Evolutionary conservation across 2,888 invertebrate genomes (phyloP).

Genomic region (Calephelis perditalis): DNA sequence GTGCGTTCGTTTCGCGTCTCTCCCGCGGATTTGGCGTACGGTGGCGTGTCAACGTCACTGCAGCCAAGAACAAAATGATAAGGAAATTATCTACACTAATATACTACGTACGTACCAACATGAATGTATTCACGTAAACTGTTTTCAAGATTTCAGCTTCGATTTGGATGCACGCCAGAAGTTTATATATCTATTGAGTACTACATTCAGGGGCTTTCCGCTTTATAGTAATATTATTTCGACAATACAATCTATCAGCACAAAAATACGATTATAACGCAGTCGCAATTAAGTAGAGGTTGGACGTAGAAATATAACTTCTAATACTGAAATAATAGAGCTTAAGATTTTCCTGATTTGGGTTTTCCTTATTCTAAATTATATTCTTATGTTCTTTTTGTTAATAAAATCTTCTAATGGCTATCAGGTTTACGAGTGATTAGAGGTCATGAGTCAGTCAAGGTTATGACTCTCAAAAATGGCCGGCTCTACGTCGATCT

Average conservation of each 20-base stretch:
- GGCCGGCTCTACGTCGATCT: conserved; percentile 6
- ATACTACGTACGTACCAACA: conserved; percentile 44
- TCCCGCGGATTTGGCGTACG: conserved; percentile 48
- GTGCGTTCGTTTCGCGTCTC: conserved; percentile 34
- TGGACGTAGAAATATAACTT: too few relatives aligned
- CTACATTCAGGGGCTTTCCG: background rate
- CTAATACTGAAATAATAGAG: too few relatives aligned
- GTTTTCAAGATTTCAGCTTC: conserved; percentile 41
- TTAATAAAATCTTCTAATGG: background rate
- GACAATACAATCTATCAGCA: too few relatives aligned
- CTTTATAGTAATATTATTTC: conserved; percentile 2
- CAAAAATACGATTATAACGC: too few relatives aligned
- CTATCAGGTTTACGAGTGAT: background rate
- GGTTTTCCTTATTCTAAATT: too few relatives aligned
- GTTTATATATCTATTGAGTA: conserved; percentile 3
- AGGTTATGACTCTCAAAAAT: conserved; percentile 6
- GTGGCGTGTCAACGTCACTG: conserved; percentile 51
- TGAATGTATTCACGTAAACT: conserved; percentile 41
- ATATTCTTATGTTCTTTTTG: background rate
- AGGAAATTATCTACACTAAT: conserved; percentile 59
- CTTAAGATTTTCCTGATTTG: background rate
- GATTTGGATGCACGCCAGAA: conserved; percentile 25
- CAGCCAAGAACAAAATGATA: conserved; percentile 65
- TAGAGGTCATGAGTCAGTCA: conserved; percentile 12
- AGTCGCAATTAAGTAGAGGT: too few relatives aligned